Conservation (phyloP, 2,888 invertebrate genomes). For the Clunio marinus region DNA sequence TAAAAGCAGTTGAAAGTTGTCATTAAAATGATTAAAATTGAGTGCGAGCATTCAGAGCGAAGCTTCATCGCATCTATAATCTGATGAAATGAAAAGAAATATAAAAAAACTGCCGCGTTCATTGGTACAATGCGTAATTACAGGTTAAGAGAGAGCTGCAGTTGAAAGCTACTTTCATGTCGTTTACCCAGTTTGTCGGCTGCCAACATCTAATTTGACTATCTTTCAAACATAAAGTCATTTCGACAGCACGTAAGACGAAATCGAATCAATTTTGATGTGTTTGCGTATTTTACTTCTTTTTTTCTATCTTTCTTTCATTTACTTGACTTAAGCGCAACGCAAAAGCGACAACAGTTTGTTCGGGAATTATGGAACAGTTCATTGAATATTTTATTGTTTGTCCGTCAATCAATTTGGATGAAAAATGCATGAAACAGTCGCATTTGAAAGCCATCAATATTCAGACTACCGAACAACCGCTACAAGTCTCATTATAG, state of each 20-base stretch:
- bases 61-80: neutral
- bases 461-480: neutral
- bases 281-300: no score
- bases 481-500: conserved; percentile 13
- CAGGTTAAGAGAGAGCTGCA: neutral
- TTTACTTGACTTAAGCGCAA: neutral
- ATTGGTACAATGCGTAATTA: neutral
- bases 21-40: conserved; percentile 22
- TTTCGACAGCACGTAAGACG: no score
- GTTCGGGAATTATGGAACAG: no score
- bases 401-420: conserved; percentile 6
- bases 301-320: neutral
- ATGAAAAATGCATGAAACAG: conserved; percentile 36
- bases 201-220: no score
- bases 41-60: neutral
- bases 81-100: conserved; percentile 5
- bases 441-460: conserved; percentile 9
- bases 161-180: conserved; percentile 23
- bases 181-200: no score
- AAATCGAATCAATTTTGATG: no score
- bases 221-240: no score
- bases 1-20: neutral
- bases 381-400: neutral
- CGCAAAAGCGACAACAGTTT: neutral
- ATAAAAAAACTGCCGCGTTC: no score